These are phyloP conservation scores for Zingel zingel DNA, from an alignment of 2,113 vertebrate species.

Conservation along the genomic window DNA sequence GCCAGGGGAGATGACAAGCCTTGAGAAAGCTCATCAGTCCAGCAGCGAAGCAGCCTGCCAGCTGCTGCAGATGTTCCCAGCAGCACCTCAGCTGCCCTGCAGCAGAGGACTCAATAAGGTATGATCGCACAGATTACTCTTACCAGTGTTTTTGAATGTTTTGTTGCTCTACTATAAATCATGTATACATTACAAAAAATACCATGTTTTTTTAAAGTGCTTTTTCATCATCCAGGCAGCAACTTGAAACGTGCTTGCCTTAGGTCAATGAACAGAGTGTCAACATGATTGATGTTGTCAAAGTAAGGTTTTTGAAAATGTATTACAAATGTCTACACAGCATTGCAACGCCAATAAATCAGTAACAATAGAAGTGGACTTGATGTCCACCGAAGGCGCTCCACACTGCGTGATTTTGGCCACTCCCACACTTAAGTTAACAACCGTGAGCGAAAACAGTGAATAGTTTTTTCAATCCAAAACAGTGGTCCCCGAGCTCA, in stretches of 20 bases:
- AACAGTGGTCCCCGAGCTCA: background rate
- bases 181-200: background rate
- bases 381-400: background rate
- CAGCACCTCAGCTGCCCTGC: background rate
- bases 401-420: background rate
- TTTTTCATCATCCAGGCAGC: background rate
- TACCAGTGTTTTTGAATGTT: background rate
- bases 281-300: background rate
- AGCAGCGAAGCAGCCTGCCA: background rate
- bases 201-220: background rate
- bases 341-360: too few relatives aligned
- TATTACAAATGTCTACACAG: background rate
- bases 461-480: background rate
- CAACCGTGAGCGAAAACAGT: background rate
- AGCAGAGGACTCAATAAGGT: conserved; percentile 19
- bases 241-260: background rate
- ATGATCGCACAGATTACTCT: background rate
- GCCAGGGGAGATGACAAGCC: background rate
- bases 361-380: background rate
- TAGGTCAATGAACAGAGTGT: background rate
- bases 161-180: background rate
- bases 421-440: background rate
- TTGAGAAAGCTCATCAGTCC: background rate
- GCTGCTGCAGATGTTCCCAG: background rate
- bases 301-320: background rate